Conservation (phyloP, 2,888 invertebrate genomes). For the Drosophila silvestris region DNA sequence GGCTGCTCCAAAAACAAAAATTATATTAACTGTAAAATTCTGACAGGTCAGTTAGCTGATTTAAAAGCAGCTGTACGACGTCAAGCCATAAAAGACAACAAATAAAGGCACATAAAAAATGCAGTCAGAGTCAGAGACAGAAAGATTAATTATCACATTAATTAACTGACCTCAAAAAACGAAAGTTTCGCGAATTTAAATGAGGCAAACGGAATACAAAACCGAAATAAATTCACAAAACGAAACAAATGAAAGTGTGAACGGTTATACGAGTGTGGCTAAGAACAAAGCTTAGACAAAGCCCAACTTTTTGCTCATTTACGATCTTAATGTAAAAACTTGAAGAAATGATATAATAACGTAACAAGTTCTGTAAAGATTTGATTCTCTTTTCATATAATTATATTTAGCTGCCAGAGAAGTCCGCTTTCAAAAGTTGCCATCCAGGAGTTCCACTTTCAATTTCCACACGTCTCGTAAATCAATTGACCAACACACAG, state of each 20-base stretch:
- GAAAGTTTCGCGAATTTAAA: constrained; percentile 71
- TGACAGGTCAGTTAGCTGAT: constrained; percentile 77
- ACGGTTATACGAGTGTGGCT: neutral
- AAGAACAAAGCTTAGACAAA: neutral
- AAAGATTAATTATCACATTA: constrained; percentile 83
- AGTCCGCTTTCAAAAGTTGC: neutral
- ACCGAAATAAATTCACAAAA: constrained; percentile 20
- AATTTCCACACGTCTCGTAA: constrained; percentile 37
- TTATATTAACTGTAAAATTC: constrained; percentile 73
- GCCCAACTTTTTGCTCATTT: neutral
- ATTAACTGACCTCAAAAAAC: constrained; percentile 83
- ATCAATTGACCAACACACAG: constrained; percentile 48
- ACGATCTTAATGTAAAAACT: too few species aligned
- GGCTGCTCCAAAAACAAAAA: constrained; percentile 34
- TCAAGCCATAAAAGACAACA: constrained; percentile 51
- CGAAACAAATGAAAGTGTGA: constrained; percentile 55
- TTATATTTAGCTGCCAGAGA: neutral
- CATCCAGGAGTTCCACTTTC: constrained; percentile 21
- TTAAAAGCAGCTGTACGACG: constrained; percentile 60
- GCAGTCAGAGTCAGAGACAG: constrained; percentile 40
- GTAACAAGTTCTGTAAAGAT: neutral
- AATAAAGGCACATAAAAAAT: constrained; percentile 47
- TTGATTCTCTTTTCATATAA: neutral
- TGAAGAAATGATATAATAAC: neutral
- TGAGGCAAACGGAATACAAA: constrained; percentile 20